Conservation (phyloP, 2,113 vertebrate species). For the Coturnix japonica region DNA sequence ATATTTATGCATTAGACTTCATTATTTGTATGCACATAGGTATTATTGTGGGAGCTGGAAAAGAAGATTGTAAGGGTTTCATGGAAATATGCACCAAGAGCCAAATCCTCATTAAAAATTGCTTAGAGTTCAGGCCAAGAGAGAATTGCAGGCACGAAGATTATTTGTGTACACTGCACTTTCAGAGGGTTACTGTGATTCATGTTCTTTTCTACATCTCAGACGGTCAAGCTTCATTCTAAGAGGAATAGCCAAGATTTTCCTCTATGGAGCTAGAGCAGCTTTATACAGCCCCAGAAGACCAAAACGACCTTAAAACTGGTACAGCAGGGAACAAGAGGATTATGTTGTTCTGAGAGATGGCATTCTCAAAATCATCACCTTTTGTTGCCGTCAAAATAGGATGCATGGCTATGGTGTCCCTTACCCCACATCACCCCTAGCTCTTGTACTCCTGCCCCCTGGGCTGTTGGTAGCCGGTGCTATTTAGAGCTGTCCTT, state of each 20-base stretch:
- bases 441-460: slow-evolving; percentile 23
- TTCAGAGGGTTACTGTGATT: slow-evolving; percentile 49
- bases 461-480: slow-evolving; percentile 13
- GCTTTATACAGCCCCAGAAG: slow-evolving; percentile 31
- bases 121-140: slow-evolving; percentile 43
- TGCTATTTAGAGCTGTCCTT: slow-evolving; percentile 38
- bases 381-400: slow-evolving; percentile 6
- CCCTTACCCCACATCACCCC: not conserved
- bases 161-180: slow-evolving; percentile 30
- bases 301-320: slow-evolving; percentile 22
- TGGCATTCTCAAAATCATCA: slow-evolving; percentile 17
- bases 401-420: not conserved
- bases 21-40: not conserved
- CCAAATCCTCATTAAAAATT: slow-evolving; percentile 69
- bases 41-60: slow-evolving; percentile 42
- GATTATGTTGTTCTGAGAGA: slow-evolving; percentile 32
- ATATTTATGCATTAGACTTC: not conserved
- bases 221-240: slow-evolving; percentile 31
- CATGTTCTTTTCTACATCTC: slow-evolving; percentile 12
- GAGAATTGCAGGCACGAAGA: slow-evolving; percentile 30
- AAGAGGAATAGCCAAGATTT: slow-evolving; percentile 26
- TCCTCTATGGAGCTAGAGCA: not conserved
- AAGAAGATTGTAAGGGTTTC: slow-evolving; percentile 45
- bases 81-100: slow-evolving; percentile 32
- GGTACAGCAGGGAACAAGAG: slow-evolving; percentile 43